A percentile compares a stretch with the other conserved stretches of the same genome.
These are phyloP conservation scores for Hetaerina titia DNA, from an alignment of 2,888 invertebrate species.

Conservation along the genomic window DNA sequence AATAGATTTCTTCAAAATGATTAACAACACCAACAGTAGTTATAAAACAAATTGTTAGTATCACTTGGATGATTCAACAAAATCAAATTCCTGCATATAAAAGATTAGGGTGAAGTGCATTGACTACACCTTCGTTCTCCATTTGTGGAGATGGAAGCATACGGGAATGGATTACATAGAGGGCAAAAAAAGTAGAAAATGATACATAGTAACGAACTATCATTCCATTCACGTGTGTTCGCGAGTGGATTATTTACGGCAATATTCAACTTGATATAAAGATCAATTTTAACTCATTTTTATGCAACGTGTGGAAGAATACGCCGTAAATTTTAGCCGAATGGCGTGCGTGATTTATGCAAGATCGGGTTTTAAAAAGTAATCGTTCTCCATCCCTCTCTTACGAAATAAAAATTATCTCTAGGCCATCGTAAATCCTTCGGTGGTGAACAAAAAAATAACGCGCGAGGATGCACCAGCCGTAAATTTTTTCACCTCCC, in stretches of 20 bases:
- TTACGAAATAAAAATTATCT: slow-evolving; percentile 9
- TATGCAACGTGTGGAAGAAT: neutral
- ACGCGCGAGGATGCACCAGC: neutral
- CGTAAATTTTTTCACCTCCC: slow-evolving; percentile 35
- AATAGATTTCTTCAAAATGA: no score
- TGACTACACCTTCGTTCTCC: no score
- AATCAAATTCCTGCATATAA: no score
- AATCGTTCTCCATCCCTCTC: slow-evolving; percentile 17
- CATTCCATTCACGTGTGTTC: neutral
- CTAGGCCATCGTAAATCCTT: slow-evolving; percentile 35
- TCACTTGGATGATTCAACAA: no score
- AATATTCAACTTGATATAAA: neutral
- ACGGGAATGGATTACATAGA: neutral
- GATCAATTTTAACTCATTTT: slow-evolving; percentile 27
- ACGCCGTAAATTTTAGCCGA: slow-evolving; percentile 19
- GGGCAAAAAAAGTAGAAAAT: neutral
- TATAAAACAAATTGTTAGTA: no score
- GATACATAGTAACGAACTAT: slow-evolving; percentile 1
- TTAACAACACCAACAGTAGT: no score
- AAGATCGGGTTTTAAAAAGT: slow-evolving; percentile 39
- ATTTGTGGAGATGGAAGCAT: no score
- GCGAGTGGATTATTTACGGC: neutral
- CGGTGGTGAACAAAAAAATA: neutral
- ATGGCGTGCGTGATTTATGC: slow-evolving; percentile 11
- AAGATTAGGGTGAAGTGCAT: no score